phyloP scores from a whole-genome alignment of 2,113 vertebrate genomes.

The Plecturocebus donacophilus region DNA sequence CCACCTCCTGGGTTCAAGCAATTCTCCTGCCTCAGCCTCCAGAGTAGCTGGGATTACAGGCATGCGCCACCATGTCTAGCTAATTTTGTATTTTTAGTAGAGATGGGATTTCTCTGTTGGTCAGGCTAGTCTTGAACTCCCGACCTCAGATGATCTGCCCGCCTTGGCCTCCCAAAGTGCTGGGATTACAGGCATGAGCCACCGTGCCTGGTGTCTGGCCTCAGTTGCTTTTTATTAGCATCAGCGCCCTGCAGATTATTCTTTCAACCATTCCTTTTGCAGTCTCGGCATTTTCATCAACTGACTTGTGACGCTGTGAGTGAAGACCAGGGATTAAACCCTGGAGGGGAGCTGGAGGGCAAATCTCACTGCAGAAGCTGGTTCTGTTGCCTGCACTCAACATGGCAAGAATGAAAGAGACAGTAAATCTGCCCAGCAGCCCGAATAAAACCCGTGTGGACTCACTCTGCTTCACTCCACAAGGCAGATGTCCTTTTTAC shows the following conservation, averaged over 20 bases:
- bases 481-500: neutral
- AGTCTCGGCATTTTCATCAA: neutral
- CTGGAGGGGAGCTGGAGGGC: neutral
- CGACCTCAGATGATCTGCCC: neutral
- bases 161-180: neutral
- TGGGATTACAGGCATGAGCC: neutral
- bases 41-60: neutral
- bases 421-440: neutral
- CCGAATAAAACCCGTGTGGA: neutral
- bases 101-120: neutral
- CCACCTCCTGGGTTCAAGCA: neutral
- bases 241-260: neutral
- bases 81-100: neutral
- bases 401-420: neutral
- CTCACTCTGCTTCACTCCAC: neutral
- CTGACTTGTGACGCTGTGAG: neutral
- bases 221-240: neutral
- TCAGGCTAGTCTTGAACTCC: neutral
- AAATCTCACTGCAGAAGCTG: neutral
- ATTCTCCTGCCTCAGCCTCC: neutral
- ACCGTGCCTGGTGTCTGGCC: neutral
- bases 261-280: neutral
- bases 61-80: no score
- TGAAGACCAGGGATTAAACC: neutral
- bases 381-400: neutral